phyloP scores from a whole-genome alignment of 2,113 vertebrate genomes.

The Pseudorasbora parva region DNA sequence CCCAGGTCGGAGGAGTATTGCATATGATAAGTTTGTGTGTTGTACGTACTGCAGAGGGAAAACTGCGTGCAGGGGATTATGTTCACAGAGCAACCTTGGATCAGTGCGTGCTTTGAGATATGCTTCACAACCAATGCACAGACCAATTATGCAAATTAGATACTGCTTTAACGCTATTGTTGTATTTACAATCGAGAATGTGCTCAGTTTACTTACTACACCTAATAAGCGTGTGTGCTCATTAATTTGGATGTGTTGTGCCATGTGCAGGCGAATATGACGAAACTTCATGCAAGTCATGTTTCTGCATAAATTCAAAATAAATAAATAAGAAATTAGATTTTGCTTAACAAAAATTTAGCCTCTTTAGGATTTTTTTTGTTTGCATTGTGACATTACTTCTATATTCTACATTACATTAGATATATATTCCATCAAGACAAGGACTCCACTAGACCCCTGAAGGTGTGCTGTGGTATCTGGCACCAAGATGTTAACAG shows the following conservation, averaged over 20 bases:
- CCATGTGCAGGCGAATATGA: not conserved
- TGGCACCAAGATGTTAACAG: no score
- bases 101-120: not conserved
- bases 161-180: not conserved
- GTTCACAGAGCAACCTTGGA: not conserved
- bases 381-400: not conserved
- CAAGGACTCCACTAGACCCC: no score
- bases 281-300: not conserved
- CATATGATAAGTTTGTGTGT: constrained; percentile 36
- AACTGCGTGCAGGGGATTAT: constrained; percentile 16
- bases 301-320: not conserved
- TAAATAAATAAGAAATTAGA: not conserved
- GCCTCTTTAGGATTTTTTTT: not conserved
- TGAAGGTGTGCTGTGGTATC: no score
- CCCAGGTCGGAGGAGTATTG: constrained; percentile 29
- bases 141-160: constrained; percentile 37
- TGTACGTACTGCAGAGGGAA: not conserved
- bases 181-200: not conserved
- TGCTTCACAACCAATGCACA: constrained; percentile 25
- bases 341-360: not conserved
- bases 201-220: not conserved
- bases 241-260: not conserved
- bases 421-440: no score
- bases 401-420: no score
- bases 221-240: not conserved